These are phyloP conservation scores for Scomber scombrus DNA, from an alignment of 2,113 vertebrate species.

Conservation along the genomic window DNA sequence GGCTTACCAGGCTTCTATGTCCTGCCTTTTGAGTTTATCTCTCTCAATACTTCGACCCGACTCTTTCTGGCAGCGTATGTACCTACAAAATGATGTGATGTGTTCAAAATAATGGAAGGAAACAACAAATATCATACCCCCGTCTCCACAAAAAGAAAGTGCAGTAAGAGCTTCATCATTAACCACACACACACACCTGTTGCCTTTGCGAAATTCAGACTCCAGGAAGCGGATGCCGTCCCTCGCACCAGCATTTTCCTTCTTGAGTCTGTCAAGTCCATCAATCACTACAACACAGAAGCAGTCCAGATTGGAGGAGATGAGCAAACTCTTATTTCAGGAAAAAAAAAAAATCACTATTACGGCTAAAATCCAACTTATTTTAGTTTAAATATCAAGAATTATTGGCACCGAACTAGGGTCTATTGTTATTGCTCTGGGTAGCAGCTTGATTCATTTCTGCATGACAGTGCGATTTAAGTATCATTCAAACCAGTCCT, in stretches of 20 bases:
- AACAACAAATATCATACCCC: too few species aligned
- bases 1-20: slow-evolving; percentile 93
- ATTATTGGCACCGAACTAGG: too few species aligned
- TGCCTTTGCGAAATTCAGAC: slow-evolving; percentile 97
- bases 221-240: slow-evolving; percentile 97
- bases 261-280: slow-evolving; percentile 94
- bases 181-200: slow-evolving; percentile 85
- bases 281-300: slow-evolving; percentile 89
- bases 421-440: too few species aligned
- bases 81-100: slow-evolving; percentile 78
- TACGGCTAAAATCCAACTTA: too few species aligned
- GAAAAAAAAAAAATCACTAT: too few species aligned
- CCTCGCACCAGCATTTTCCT: slow-evolving; percentile 92
- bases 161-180: not conserved
- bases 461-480: not conserved
- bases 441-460: not conserved
- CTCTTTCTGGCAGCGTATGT: slow-evolving; percentile 97
- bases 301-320: rapidly evolving
- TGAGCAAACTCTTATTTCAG: not conserved
- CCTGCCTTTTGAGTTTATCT: slow-evolving; percentile 95
- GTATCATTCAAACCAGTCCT: not conserved
- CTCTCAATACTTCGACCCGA: slow-evolving; percentile 92
- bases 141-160: too few species aligned
- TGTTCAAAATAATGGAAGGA: too few species aligned
- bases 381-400: too few species aligned